Percentiles rank a stretch among this genome's conserved stretches.
Conservation (phyloP, 2,888 invertebrate genomes). For the Dolichopus griseipennis region DNA sequence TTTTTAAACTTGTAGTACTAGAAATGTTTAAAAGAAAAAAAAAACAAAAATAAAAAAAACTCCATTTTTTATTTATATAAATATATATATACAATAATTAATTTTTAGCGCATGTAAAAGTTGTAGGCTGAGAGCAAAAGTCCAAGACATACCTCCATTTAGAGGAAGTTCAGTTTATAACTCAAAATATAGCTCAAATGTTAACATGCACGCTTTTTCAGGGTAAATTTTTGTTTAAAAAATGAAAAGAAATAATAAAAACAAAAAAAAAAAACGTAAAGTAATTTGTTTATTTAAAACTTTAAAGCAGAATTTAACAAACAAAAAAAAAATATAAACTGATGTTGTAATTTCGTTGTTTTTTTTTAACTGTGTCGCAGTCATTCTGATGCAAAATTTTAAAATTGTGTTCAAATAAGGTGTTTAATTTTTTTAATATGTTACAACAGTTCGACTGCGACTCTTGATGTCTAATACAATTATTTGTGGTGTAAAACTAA, state of each 20-base stretch:
- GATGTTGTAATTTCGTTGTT: neutral
- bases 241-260: constrained; percentile 11
- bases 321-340: neutral
- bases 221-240: constrained; percentile 33
- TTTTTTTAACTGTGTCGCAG: neutral
- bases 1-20: neutral
- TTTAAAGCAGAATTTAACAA: neutral
- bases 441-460: no score
- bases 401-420: no score
- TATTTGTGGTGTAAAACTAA: no score
- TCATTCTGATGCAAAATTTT: neutral
- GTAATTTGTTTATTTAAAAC: no score
- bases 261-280: neutral
- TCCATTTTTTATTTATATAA: no score
- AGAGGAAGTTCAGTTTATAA: constrained; percentile 41
- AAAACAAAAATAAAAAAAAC: neutral
- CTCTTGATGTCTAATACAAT: no score
- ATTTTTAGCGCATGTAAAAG: constrained; percentile 41
- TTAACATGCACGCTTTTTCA: constrained; percentile 39
- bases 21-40: neutral
- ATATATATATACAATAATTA: constrained; percentile 14
- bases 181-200: constrained; percentile 35
- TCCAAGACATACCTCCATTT: constrained; percentile 42
- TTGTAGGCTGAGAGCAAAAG: constrained; percentile 40
- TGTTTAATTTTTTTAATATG: no score